Percentiles rank a stretch among this genome's conserved stretches.
Evolutionary conservation across 2,113 vertebrate genomes (phyloP).

Genomic region (Nymphicus hollandicus): DNA sequence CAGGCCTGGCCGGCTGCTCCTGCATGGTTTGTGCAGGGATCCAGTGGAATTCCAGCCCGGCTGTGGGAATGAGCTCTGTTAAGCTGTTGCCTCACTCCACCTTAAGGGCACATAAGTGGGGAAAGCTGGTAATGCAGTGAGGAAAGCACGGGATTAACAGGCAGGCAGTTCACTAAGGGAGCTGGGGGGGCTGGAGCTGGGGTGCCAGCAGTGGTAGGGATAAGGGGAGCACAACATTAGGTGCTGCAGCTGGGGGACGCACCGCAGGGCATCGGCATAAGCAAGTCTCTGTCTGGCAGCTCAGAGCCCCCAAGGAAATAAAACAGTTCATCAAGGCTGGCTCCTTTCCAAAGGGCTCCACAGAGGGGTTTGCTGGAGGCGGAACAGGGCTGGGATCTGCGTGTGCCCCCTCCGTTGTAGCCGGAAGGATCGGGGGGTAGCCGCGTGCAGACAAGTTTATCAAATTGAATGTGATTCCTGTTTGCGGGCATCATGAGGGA

Average conservation of each 20-base stretch:
- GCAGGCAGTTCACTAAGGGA: not conserved
- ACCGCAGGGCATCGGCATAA: accelerated
- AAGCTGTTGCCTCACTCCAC: constrained; percentile 29
- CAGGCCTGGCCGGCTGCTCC: not conserved
- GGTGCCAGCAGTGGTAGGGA: not conserved
- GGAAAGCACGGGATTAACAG: constrained; percentile 25
- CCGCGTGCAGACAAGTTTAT: not conserved
- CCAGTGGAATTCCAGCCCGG: not conserved
- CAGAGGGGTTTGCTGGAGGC: not conserved
- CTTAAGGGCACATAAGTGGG: constrained; percentile 23
- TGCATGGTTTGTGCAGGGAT: not conserved
- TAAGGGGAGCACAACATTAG: not conserved
- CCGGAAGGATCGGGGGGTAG: not conserved
- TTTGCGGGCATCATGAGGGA: not conserved
- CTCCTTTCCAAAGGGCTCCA: not conserved
- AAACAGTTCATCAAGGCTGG: not conserved
- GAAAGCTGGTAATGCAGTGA: not conserved
- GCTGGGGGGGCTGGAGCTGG: not conserved
- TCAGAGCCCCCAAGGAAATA: not conserved
- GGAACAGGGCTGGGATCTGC: not conserved
- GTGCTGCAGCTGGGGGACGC: not conserved
- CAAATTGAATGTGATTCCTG: not conserved
- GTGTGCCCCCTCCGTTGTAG: not conserved
- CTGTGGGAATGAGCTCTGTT: not conserved
- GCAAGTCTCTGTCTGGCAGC: not conserved